Evolutionary conservation across 2,797 vertebrate species (phyloP).

Genomic region (Philypnodon macrostomus): DNA sequence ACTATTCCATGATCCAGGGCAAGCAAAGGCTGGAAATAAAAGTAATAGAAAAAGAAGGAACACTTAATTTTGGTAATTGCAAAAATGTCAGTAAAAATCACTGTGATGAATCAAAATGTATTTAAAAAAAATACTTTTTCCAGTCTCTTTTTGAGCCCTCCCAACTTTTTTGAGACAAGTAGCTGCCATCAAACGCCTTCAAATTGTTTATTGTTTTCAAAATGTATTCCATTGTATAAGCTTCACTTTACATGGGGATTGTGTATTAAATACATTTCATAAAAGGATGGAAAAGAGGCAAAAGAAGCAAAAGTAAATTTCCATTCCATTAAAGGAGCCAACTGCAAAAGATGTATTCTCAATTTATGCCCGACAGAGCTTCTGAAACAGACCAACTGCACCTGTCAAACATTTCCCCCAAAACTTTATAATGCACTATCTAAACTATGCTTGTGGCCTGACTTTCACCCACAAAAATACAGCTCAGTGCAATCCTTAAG

Average conservation of each 20-base stretch:
- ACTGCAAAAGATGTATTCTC: slow-evolving; percentile 30
- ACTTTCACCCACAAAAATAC: slow-evolving; percentile 68
- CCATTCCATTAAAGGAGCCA: slow-evolving; percentile 23
- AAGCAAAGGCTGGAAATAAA: no score
- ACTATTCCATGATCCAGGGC: no score
- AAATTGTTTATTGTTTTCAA: no score
- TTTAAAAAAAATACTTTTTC: no score
- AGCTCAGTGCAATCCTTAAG: slow-evolving; percentile 54
- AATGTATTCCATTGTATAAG: no score
- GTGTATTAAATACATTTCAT: neutral
- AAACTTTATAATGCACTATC: slow-evolving; percentile 47
- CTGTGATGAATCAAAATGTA: no score
- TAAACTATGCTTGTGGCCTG: slow-evolving; percentile 62
- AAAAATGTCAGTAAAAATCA: no score
- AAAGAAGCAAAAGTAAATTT: slow-evolving; percentile 20
- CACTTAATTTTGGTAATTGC: no score
- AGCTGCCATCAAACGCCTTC: no score
- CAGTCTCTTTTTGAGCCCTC: no score
- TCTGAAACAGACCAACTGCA: slow-evolving; percentile 26
- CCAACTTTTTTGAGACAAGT: slow-evolving; percentile 14
- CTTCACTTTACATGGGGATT: no score
- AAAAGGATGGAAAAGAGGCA: neutral
- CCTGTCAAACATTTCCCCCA: slow-evolving; percentile 31
- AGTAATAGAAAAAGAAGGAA: no score
- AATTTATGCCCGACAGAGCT: slow-evolving; percentile 26